phyloP scores from a whole-genome alignment of 2,797 vertebrate species.

The Lutjanus campechanus region DNA sequence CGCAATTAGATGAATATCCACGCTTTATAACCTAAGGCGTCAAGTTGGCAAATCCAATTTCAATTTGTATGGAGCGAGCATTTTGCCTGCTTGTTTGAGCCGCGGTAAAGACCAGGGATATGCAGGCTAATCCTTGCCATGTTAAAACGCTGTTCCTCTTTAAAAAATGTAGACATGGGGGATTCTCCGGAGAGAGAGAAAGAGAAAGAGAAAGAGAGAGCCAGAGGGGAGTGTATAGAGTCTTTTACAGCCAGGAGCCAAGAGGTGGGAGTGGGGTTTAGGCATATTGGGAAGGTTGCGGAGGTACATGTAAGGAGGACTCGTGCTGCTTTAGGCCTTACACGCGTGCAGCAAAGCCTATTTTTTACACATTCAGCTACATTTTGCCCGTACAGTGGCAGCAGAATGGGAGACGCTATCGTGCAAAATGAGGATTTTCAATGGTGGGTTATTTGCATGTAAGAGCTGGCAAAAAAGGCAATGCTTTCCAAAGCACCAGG shows the following conservation, averaged over 20 bases:
- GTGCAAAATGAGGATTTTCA: conserved; percentile 54
- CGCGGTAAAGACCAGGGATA: conserved; percentile 85
- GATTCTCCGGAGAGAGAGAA: conserved; percentile 69
- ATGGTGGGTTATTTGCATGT: conserved; percentile 41
- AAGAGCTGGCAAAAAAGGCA: conserved; percentile 13
- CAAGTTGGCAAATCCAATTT: conserved; percentile 89
- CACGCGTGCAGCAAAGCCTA: conserved; percentile 55
- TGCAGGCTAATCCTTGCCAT: conserved; percentile 85
- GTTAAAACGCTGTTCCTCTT: conserved; percentile 82
- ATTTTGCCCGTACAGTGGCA: conserved; percentile 10
- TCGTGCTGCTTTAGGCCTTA: conserved; percentile 62
- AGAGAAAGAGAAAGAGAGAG: conserved; percentile 53
- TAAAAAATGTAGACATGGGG: conserved; percentile 80
- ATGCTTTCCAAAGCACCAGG: neutral
- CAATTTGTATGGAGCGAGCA: conserved; percentile 87
- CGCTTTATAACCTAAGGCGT: conserved; percentile 89
- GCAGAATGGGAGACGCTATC: conserved; percentile 28
- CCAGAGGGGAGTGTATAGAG: conserved; percentile 54
- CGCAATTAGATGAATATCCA: conserved; percentile 90
- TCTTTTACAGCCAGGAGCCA: conserved; percentile 61
- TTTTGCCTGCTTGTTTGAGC: conserved; percentile 86
- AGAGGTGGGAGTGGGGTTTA: conserved; percentile 73
- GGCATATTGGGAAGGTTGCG: conserved; percentile 61
- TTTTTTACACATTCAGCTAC: conserved; percentile 57
- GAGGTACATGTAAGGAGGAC: conserved; percentile 50